phyloP scores from a whole-genome alignment of 1,140 invertebrate species.

The Drosophila leontia region DNA sequence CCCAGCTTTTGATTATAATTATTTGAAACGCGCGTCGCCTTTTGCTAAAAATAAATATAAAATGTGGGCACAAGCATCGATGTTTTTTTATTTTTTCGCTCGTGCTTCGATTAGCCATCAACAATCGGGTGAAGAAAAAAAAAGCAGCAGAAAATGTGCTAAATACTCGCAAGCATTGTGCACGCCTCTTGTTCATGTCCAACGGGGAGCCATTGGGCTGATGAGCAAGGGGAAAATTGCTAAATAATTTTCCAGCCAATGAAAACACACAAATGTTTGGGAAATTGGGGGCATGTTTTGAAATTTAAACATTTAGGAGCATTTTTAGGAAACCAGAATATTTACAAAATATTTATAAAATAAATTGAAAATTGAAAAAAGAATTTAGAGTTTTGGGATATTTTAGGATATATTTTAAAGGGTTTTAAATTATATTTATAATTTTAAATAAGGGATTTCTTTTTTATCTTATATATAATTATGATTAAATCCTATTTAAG shows the following conservation, averaged over 20 bases:
- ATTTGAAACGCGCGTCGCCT: constrained; percentile 61
- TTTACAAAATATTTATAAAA: no score
- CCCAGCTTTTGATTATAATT: constrained; percentile 37
- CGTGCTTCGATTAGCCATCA: constrained; percentile 58
- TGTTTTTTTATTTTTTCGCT: constrained; percentile 39
- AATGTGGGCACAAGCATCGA: constrained; percentile 53
- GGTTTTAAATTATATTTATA: no score
- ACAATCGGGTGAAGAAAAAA: constrained; percentile 12
- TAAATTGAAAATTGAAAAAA: no score
- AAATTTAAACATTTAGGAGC: background rate
- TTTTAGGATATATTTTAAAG: no score
- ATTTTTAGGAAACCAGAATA: no score
- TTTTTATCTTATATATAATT: no score
- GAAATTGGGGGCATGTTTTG: background rate
- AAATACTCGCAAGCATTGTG: constrained; percentile 46
- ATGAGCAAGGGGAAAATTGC: background rate
- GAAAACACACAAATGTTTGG: background rate
- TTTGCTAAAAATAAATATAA: constrained; percentile 70
- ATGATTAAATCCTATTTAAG: no score
- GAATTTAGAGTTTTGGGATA: no score
- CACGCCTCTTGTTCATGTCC: constrained; percentile 56
- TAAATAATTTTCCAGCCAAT: constrained; percentile 17
- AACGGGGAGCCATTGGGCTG: constrained; percentile 6
- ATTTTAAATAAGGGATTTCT: no score
- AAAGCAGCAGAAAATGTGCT: constrained; percentile 60